Evolutionary conservation across 64 coral and sea anemone genomes (phyloP).

Genomic region (Stylophora pistillata): DNA sequence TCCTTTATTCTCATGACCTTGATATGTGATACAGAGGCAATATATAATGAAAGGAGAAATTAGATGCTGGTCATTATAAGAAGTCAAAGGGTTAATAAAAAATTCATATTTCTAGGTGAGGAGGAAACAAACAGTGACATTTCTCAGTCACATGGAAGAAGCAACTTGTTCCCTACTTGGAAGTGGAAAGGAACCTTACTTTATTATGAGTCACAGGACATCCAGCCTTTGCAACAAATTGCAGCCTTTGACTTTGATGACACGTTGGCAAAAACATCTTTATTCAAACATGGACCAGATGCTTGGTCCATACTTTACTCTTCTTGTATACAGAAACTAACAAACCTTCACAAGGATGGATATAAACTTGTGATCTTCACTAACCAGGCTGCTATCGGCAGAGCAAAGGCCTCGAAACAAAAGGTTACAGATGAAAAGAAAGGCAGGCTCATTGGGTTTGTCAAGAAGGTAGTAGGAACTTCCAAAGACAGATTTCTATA

Average conservation of each 20-base stretch:
- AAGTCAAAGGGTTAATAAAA: too few relatives aligned
- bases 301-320: slow-evolving; percentile 77
- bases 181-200: slow-evolving; percentile 66
- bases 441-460: slow-evolving; percentile 60
- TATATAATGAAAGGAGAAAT: too few relatives aligned
- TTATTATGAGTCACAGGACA: slow-evolving; percentile 47
- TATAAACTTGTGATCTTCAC: slow-evolving; percentile 89
- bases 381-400: slow-evolving; percentile 82
- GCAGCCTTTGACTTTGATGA: slow-evolving; percentile 87
- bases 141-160: slow-evolving; percentile 2
- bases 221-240: slow-evolving; percentile 64
- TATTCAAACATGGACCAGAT: slow-evolving; percentile 78
- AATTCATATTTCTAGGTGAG: background rate
- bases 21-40: too few relatives aligned
- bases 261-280: slow-evolving; percentile 75
- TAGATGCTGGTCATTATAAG: too few relatives aligned
- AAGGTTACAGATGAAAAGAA: slow-evolving; percentile 76
- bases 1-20: too few relatives aligned
- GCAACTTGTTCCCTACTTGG: slow-evolving; percentile 25
- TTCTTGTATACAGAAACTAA: slow-evolving; percentile 56
- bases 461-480: slow-evolving; percentile 43
- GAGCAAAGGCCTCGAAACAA: slow-evolving; percentile 63
- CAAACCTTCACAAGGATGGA: slow-evolving; percentile 48
- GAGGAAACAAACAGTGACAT: background rate
- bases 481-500: background rate